Evolutionary conservation across 1,140 invertebrate species (phyloP).

Genomic region (Gonioctena quinquepunctata): DNA sequence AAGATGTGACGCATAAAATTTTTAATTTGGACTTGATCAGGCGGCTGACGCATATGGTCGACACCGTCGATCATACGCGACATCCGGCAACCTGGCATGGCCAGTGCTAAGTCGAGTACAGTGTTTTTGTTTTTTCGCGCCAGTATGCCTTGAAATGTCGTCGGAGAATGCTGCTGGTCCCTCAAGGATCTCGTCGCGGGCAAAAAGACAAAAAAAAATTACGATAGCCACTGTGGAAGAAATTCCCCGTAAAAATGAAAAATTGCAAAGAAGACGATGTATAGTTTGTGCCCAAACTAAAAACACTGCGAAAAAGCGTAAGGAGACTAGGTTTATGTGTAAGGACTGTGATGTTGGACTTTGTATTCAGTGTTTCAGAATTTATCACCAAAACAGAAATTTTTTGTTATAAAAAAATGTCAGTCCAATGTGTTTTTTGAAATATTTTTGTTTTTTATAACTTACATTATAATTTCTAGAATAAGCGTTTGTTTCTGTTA

Average conservation of each 20-base stretch:
- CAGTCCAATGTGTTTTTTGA: background rate
- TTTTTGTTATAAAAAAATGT: conserved; percentile 3
- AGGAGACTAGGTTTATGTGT: conserved; percentile 23
- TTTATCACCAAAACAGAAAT: conserved; percentile 14
- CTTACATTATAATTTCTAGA: background rate
- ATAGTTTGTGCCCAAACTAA: conserved; percentile 17
- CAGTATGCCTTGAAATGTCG: background rate
- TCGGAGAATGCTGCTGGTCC: background rate
- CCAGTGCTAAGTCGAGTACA: background rate
- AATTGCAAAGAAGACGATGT: conserved; percentile 22
- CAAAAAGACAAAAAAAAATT: conserved; percentile 5
- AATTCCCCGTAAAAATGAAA: conserved; percentile 6
- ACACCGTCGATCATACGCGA: background rate
- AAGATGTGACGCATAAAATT: too few relatives aligned
- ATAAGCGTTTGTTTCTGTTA: too few relatives aligned
- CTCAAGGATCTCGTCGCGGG: background rate
- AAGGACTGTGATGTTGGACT: conserved; percentile 29
- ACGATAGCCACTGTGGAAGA: conserved; percentile 9
- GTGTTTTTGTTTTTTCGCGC: background rate
- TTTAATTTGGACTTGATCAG: too few relatives aligned
- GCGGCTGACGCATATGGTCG: background rate
- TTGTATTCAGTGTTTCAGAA: conserved; percentile 28
- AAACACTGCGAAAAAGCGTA: conserved; percentile 16
- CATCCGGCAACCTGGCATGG: background rate
- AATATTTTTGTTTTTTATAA: background rate